These are phyloP conservation scores for Brachypterus glaber DNA, from an alignment of 2,888 invertebrate species.

Conservation along the genomic window DNA sequence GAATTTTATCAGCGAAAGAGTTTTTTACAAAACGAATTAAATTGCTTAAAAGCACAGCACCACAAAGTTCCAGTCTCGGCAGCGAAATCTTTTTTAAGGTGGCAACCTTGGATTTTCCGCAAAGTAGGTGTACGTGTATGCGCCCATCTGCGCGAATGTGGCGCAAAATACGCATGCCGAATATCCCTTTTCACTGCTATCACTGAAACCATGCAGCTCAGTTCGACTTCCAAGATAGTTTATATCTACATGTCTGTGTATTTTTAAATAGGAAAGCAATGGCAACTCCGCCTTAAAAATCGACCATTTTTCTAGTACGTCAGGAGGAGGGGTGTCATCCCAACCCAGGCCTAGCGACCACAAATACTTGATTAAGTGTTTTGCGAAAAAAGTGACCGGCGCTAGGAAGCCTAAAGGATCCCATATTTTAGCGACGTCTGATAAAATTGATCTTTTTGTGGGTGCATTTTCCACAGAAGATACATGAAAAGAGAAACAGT, in stretches of 20 bases:
- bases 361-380: slow-evolving; percentile 12
- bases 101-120: no score
- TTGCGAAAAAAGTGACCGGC: slow-evolving; percentile 9
- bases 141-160: no score
- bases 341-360: slow-evolving; percentile 11
- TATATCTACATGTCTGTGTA: slow-evolving; percentile 9
- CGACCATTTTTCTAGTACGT: slow-evolving; percentile 6
- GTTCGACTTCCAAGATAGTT: slow-evolving; percentile 1
- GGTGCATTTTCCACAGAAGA: no score
- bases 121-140: no score
- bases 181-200: slow-evolving; percentile 12
- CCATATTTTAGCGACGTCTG: slow-evolving; percentile 3
- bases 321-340: slow-evolving; percentile 11
- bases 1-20: slow-evolving; percentile 4
- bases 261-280: slow-evolving; percentile 6
- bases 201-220: slow-evolving; percentile 13
- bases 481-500: no score
- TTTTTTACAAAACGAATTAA: slow-evolving; percentile 5
- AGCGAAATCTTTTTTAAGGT: slow-evolving; percentile 15
- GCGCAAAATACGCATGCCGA: slow-evolving; percentile 16
- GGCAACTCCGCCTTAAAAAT: slow-evolving; percentile 10
- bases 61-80: slow-evolving; percentile 17
- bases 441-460: slow-evolving; percentile 6
- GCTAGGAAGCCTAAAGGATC: slow-evolving; percentile 9
- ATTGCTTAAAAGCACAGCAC: slow-evolving; percentile 13